Base-by-base conservation (phyloP, 2,797 vertebrate genomes). In the Xyrichtys novacula region DNA sequence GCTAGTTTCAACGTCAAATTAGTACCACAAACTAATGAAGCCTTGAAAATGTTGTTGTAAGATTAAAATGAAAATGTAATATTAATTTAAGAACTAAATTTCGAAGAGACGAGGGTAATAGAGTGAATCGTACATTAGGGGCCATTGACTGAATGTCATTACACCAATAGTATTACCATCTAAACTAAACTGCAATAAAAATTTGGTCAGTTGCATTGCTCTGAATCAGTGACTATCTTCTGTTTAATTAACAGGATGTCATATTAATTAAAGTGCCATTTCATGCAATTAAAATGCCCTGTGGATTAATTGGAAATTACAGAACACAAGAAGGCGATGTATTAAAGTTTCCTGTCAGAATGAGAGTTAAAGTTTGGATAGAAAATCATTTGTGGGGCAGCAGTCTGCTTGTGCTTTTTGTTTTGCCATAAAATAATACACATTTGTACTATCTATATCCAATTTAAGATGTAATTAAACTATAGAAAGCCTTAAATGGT, bases 101-200 rank as follows among this genome's bases (percentile, higher is more conserved):
- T 86, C 48, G 78, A 81, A 82, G 76, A 82, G 76, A 81, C 31
- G 60, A 71, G 87, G 79, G 76, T 88, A 88, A 89, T 88, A 72
- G 86, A 80, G 80, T 81, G 84, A 75, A 83, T 71, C 85, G 10
- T 69, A 72, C 81, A 88, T 90, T 88, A 83, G 78, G 47, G 78
- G 57, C 76, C 76, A 83, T 23, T 81, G 84, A 83, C 74, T 80
- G 82, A 77, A 85, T 66, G 76, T 60, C 80, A 91, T 91, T 90
- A 88, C 63, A 80, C 56, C 69, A 59, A 66, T 76, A 72, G 34
- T 80, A 76, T 88, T 85, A 86, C 50, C 54, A 74, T 80, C 60
- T 86, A 71, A 82, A 69, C 47, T 71, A 58, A 74, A 54, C 43
- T 72, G 76, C 66, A 74, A 78, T 78, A 68, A 54, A 72, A 74